Conservation (phyloP, 1,140 invertebrate species). For the Hylaeus volcanicus region DNA sequence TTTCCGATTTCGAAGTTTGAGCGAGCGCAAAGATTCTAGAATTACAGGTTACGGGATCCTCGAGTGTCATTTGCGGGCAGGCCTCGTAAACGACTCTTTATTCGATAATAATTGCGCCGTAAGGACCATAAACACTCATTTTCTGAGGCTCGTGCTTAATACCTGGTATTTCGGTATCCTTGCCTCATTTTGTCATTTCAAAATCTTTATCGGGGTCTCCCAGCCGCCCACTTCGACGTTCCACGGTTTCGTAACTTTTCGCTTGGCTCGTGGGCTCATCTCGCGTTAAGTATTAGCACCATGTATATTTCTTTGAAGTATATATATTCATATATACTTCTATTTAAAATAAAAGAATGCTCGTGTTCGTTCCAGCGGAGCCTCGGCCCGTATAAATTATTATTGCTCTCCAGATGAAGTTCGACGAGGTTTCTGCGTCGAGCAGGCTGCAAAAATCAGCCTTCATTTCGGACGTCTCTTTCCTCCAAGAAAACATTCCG, state of each 20-base stretch:
- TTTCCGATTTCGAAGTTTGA: constrained; percentile 26
- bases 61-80: constrained; percentile 68
- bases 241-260: constrained; percentile 29
- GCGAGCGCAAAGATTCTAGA: constrained; percentile 44
- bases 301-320: not conserved
- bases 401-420: no score
- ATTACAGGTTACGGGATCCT: constrained; percentile 65
- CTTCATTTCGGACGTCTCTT: constrained; percentile 11
- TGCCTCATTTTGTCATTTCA: constrained; percentile 61
- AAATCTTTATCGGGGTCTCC: constrained; percentile 26
- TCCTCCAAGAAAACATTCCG: constrained; percentile 62
- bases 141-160: constrained; percentile 62
- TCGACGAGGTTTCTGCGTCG: not conserved
- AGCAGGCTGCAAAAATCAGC: not conserved
- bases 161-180: constrained; percentile 58
- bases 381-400: no score
- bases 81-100: constrained; percentile 73
- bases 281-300: constrained; percentile 10
- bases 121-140: constrained; percentile 69
- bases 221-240: constrained; percentile 7
- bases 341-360: no score
- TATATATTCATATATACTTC: no score
- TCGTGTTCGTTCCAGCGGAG: no score
- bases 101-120: constrained; percentile 77
- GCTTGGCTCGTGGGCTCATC: not conserved